A percentile compares a stretch with the other conserved stretches of the same genome.
Evolutionary conservation across 2,888 invertebrate species (phyloP).

Genomic region (Leptothorax acervorum): DNA sequence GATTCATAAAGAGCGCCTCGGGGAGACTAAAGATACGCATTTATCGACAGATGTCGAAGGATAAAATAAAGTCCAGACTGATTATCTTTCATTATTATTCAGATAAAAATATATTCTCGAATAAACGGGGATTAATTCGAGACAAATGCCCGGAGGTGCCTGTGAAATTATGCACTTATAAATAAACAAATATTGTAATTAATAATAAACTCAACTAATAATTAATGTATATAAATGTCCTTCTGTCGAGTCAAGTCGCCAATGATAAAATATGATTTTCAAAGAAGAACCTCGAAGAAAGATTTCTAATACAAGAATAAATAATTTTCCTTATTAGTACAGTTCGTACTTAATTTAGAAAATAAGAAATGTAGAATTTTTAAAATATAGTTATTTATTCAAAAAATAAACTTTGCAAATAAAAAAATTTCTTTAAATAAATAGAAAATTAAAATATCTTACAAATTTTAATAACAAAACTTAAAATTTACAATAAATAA

Average conservation of each 20-base stretch:
- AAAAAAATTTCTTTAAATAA: neutral
- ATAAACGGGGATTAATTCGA: neutral
- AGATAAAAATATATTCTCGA: constrained; percentile 22
- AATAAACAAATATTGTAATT: neutral
- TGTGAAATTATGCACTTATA: neutral
- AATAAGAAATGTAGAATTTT: neutral
- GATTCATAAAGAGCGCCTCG: constrained; percentile 8
- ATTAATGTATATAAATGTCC: neutral
- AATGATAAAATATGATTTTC: neutral
- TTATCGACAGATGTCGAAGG: constrained; percentile 21
- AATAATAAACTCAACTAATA: constrained; percentile 3
- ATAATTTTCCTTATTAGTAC: neutral
- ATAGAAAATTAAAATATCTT: neutral
- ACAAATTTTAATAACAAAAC: neutral
- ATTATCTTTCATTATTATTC: constrained; percentile 15
- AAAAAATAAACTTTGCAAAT: neutral
- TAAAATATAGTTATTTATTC: neutral
- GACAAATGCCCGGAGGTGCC: neutral
- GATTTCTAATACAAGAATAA: neutral
- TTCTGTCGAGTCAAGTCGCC: neutral
- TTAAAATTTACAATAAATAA: neutral
- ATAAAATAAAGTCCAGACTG: constrained; percentile 24
- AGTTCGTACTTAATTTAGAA: neutral
- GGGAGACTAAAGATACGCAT: constrained; percentile 9
- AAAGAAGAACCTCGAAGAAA: neutral